These are phyloP conservation scores for Bambusicola thoracicus DNA, from an alignment of 2,113 vertebrate species.

Conservation along the genomic window DNA sequence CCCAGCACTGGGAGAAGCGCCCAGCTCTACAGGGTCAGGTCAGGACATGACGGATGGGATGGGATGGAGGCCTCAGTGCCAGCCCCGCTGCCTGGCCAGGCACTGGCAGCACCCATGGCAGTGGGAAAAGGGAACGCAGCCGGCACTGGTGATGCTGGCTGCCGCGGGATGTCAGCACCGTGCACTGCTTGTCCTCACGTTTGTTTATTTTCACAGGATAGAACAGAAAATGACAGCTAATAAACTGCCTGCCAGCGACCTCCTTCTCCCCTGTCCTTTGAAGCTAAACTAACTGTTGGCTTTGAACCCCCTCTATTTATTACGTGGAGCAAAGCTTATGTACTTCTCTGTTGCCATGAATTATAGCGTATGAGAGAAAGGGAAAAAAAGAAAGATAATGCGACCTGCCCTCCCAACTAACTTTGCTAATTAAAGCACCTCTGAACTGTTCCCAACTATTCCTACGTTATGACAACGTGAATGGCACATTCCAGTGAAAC, in stretches of 20 bases:
- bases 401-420: slow-evolving; percentile 23
- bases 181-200: not conserved
- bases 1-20: not conserved
- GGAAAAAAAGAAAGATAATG: not conserved
- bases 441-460: slow-evolving; percentile 20
- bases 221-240: not conserved
- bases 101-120: not conserved
- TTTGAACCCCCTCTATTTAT: slow-evolving; percentile 15
- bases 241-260: not conserved
- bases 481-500: not conserved
- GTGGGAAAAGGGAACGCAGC: not conserved
- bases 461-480: not conserved
- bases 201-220: not conserved
- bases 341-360: slow-evolving; percentile 10
- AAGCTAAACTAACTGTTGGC: not conserved
- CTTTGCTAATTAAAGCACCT: slow-evolving; percentile 65
- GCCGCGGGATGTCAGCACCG: not conserved
- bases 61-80: not conserved
- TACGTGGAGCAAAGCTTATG: not conserved
- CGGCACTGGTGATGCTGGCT: not conserved
- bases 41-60: not conserved
- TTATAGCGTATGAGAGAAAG: not conserved
- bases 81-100: not conserved
- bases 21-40: not conserved
- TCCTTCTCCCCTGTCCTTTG: not conserved